A percentile compares a stretch with the other conserved stretches of the same genome.
phyloP scores from a whole-genome alignment of 2,797 vertebrate genomes.

The Schizopygopsis malacanthus region DNA sequence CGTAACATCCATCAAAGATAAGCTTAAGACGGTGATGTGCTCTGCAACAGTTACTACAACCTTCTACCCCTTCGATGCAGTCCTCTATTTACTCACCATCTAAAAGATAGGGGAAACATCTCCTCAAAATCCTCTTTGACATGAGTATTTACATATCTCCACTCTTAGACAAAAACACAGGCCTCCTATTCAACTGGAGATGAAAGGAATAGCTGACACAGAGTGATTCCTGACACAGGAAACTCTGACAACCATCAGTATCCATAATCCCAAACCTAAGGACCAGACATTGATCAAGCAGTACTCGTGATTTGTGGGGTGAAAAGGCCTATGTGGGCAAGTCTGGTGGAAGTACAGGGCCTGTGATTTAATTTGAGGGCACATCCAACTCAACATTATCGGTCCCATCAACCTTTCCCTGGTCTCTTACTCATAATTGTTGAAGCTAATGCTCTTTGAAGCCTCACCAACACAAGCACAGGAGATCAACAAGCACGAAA shows the following conservation, averaged over 20 bases:
- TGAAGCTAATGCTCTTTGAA: slow-evolving; percentile 50
- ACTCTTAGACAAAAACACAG: slow-evolving; percentile 72
- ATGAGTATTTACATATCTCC: slow-evolving; percentile 68
- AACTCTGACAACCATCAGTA: slow-evolving; percentile 71
- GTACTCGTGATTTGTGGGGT: slow-evolving; percentile 57
- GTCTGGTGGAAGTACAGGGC: slow-evolving; percentile 35
- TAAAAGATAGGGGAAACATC: slow-evolving; percentile 62
- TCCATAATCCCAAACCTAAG: slow-evolving; percentile 64
- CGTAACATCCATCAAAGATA: slow-evolving; percentile 73
- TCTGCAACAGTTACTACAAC: slow-evolving; percentile 61
- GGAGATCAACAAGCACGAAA: slow-evolving; percentile 37
- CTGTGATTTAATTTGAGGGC: slow-evolving; percentile 47
- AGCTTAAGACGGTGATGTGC: slow-evolving; percentile 65
- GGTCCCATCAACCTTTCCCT: slow-evolving; percentile 52
- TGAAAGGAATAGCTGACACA: slow-evolving; percentile 71
- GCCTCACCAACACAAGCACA: slow-evolving; percentile 44
- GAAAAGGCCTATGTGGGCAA: slow-evolving; percentile 56
- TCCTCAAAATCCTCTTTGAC: slow-evolving; percentile 74
- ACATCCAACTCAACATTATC: slow-evolving; percentile 66
- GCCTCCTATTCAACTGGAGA: slow-evolving; percentile 75
- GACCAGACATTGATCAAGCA: slow-evolving; percentile 68
- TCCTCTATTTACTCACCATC: slow-evolving; percentile 51
- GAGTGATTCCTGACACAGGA: slow-evolving; percentile 67
- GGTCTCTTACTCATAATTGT: slow-evolving; percentile 37
- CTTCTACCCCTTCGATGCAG: slow-evolving; percentile 58